Conservation (phyloP, 2,888 invertebrate genomes). For the Odontocolon sp. region DNA sequence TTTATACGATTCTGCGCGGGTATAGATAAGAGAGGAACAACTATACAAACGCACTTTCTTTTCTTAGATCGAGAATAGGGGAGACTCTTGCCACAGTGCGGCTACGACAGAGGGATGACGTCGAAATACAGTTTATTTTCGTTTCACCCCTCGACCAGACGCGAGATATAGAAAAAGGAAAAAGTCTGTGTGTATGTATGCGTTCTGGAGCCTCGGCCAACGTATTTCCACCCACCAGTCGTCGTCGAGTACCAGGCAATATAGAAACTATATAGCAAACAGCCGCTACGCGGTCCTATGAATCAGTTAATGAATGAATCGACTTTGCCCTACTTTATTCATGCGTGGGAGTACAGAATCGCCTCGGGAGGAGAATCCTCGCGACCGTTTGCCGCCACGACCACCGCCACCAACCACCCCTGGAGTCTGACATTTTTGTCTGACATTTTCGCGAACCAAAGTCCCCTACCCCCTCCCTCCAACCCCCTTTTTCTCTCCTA, state of each 20-base stretch:
- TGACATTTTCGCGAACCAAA: slow-evolving; percentile 73
- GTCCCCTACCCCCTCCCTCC: slow-evolving; percentile 54
- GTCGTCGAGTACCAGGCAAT: slow-evolving; percentile 4
- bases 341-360: slow-evolving; percentile 73
- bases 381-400: slow-evolving; percentile 51
- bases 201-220: background rate
- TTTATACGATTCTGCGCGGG: background rate
- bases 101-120: slow-evolving; percentile 17
- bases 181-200: background rate
- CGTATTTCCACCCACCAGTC: background rate
- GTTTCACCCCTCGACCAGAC: background rate
- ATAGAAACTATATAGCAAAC: slow-evolving; percentile 1
- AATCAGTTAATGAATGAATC: slow-evolving; percentile 69
- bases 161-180: slow-evolving; percentile 2
- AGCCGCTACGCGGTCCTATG: slow-evolving; percentile 52
- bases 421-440: slow-evolving; percentile 60
- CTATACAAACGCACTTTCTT: slow-evolving; percentile 21
- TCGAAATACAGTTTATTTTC: slow-evolving; percentile 27
- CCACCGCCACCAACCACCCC: background rate
- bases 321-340: slow-evolving; percentile 76
- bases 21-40: slow-evolving; percentile 4
- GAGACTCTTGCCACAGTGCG: background rate
- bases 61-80: background rate
- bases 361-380: slow-evolving; percentile 44
- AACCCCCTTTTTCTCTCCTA: slow-evolving; percentile 11